Evolutionary conservation across 2,888 invertebrate species (phyloP).

Genomic region (Hypsopygia costalis): DNA sequence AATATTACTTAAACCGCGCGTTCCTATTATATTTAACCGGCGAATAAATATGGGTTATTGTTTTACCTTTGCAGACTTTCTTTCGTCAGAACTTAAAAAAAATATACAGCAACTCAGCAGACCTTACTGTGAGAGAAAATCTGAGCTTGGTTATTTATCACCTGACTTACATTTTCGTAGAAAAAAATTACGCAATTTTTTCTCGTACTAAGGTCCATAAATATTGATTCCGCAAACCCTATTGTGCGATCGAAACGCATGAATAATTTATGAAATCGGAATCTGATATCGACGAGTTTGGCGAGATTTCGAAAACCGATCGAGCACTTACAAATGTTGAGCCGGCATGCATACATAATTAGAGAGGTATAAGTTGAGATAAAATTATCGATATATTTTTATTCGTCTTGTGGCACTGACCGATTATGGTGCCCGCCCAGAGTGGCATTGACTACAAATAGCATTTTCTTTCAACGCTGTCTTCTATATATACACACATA

Average conservation of each 20-base stretch:
- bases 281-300: slow-evolving; percentile 62
- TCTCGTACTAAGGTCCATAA: slow-evolving; percentile 43
- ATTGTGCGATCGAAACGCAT: slow-evolving; percentile 62
- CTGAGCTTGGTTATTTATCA: no score
- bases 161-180: no score
- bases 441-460: neutral
- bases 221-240: slow-evolving; percentile 53
- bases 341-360: slow-evolving; percentile 47
- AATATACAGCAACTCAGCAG: slow-evolving; percentile 3
- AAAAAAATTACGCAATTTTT: slow-evolving; percentile 33
- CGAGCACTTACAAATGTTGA: slow-evolving; percentile 49
- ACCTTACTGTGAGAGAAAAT: neutral
- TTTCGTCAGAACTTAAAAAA: no score
- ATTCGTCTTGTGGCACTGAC: slow-evolving; percentile 26
- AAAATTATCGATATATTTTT: slow-evolving; percentile 20
- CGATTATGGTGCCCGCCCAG: slow-evolving; percentile 11
- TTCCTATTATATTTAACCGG: no score
- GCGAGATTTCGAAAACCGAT: slow-evolving; percentile 66
- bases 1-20: no score
- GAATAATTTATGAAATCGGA: slow-evolving; percentile 62
- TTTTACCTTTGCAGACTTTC: no score
- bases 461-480: neutral
- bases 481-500: no score
- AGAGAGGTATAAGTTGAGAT: slow-evolving; percentile 24
- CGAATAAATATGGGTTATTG: no score